phyloP scores from a whole-genome alignment of 2,113 vertebrate genomes.

The Cyanoliseus patagonus region DNA sequence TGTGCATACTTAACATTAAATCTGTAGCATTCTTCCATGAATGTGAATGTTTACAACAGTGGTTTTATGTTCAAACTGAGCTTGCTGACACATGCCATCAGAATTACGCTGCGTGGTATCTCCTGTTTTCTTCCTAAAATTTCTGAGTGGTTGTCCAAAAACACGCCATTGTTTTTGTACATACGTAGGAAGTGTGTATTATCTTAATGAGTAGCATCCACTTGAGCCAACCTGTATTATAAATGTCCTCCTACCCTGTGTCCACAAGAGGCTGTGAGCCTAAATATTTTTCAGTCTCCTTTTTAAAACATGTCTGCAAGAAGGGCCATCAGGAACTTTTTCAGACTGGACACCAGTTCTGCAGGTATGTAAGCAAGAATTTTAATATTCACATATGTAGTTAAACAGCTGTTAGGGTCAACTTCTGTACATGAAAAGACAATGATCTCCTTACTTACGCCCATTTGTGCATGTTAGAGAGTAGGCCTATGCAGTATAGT shows the following conservation, averaged over 20 bases:
- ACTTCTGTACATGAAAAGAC: not conserved
- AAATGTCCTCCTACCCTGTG: not conserved
- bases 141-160: not conserved
- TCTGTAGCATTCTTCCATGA: not conserved
- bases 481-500: not conserved
- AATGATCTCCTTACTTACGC: not conserved
- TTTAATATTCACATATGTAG: rapidly evolving
- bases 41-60: not conserved
- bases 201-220: not conserved
- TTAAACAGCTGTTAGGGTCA: not conserved
- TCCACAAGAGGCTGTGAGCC: not conserved
- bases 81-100: not conserved
- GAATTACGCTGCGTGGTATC: not conserved
- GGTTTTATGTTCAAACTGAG: not conserved
- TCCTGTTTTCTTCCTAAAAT: not conserved
- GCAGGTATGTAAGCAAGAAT: not conserved
- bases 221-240: not conserved
- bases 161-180: not conserved
- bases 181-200: not conserved
- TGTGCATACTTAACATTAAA: not conserved
- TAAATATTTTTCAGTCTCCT: not conserved
- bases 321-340: not conserved
- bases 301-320: not conserved
- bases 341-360: not conserved
- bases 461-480: not conserved